Evolutionary conservation across 2,797 vertebrate species (phyloP).

Genomic region (Anguilla obscura): DNA sequence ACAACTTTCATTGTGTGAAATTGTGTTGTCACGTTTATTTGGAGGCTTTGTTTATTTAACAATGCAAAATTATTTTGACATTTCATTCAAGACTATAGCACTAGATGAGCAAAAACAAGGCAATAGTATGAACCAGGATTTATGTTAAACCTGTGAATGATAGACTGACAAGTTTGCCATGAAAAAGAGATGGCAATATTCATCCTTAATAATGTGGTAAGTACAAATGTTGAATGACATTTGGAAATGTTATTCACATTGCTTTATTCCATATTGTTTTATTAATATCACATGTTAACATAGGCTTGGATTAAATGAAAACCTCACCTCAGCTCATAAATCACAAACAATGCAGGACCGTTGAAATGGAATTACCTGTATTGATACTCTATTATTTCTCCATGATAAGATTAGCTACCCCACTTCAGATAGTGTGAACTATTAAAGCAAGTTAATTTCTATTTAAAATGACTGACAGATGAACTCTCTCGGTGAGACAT

Average conservation of each 20-base stretch:
- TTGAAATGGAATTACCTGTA: background rate
- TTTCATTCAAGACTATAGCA: background rate
- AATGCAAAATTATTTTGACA: background rate
- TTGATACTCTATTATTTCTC: background rate
- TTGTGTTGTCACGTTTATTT: background rate
- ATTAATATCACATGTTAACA: background rate
- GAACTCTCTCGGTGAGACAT: background rate
- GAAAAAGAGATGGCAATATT: background rate
- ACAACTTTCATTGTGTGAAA: background rate
- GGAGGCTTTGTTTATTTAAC: background rate
- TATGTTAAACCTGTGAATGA: background rate
- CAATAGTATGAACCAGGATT: background rate
- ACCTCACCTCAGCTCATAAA: background rate
- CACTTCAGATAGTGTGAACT: background rate
- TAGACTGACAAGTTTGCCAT: background rate
- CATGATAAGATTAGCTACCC: background rate
- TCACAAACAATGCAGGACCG: background rate
- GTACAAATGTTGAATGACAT: background rate
- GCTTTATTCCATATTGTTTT: background rate
- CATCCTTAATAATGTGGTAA: background rate
- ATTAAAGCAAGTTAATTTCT: background rate
- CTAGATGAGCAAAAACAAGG: background rate
- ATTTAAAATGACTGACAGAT: slow-evolving; percentile 1
- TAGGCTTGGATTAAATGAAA: background rate
- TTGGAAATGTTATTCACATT: background rate